Evolutionary conservation across 2,113 vertebrate species (phyloP).

Genomic region (Rhinolophus ferrumequinum): DNA sequence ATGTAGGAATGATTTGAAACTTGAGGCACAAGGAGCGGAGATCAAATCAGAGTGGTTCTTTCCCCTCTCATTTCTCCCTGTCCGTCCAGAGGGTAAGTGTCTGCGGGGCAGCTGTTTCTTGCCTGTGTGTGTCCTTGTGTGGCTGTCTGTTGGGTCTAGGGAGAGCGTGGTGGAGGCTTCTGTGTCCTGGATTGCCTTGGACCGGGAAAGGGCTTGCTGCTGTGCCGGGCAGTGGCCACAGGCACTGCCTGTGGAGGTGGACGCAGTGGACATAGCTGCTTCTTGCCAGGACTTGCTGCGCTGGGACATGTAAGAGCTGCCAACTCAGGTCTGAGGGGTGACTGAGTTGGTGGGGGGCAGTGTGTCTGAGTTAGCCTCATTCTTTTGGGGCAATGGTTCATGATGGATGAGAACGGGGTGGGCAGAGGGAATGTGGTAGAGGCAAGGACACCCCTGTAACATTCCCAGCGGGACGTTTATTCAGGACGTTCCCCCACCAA

Average conservation of each 20-base stretch:
- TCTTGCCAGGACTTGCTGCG: neutral
- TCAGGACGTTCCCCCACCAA: neutral
- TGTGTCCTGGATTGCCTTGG: neutral
- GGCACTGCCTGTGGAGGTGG: neutral
- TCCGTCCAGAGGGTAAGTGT: constrained; percentile 65
- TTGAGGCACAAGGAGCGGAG: constrained; percentile 64
- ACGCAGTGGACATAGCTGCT: neutral
- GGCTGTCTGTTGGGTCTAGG: neutral
- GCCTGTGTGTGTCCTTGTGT: neutral
- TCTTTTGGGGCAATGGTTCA: neutral
- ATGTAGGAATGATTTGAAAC: constrained; percentile 74
- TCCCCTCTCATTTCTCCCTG: neutral
- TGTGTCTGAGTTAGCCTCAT: neutral
- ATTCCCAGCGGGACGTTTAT: neutral
- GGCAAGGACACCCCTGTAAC: neutral
- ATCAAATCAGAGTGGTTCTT: neutral
- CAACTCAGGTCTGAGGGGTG: neutral
- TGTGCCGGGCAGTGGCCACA: neutral
- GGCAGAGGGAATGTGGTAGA: neutral
- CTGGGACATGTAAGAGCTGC: neutral
- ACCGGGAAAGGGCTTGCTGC: neutral
- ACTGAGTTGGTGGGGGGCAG: neutral
- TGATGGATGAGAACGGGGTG: neutral
- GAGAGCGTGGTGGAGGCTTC: neutral
- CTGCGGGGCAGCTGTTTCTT: neutral